Base-by-base conservation (phyloP, 2,797 vertebrate genomes). In the Tragelaphus eurycerus region DNA sequence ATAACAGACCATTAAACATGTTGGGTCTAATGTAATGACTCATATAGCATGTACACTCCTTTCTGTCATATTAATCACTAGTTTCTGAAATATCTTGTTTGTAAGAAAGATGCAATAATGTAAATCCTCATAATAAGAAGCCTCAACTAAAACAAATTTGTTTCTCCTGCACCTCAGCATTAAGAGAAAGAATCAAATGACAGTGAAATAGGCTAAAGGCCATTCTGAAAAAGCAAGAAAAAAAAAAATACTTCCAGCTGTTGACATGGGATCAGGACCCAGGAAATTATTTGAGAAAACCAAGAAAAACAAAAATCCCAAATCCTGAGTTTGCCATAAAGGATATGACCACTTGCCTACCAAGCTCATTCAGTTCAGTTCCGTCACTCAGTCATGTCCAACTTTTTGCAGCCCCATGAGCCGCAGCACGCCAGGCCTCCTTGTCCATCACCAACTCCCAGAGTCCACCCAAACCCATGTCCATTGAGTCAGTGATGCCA, bases 1-100 rank as follows among this genome's bases (percentile, higher is more conserved):
- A 59, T 71, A 91, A 96, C 71, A 96, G 93, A 94, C 81, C 71
- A 94, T 96, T 95, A 98, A 94, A 67, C 91, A 90, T 38, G 64
- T 95, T 86, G 38, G 91, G 38, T 91, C 29, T 93, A 88, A 93
- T 27, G 52, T 96, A 89, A 86, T 94, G 98, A 97, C 59, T 97
- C 84, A 94, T 59, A 67, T 83, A 95, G 29, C 50, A 81, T 78
- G 83, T 86, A 92, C 67, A 2, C 38, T 84, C 93, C 85, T 97
- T 97, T 83, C 95, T 90, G 89, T 87, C 95, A 85, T 54, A 67
- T 62, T 91, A 89, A 89, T 95, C 91, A 97, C 87, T 64, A 97
- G 59, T 86, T 97, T 95, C 85, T 90, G 25, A 91, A 96, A 96
- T 93, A 85, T 83, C 74, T 52, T 84, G 38, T 95, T 96, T 92